Evolutionary conservation across 2,888 invertebrate species (phyloP), one percentile per base, ranked within the genome.

Genomic region (Limnephilus lunatus): DNA sequence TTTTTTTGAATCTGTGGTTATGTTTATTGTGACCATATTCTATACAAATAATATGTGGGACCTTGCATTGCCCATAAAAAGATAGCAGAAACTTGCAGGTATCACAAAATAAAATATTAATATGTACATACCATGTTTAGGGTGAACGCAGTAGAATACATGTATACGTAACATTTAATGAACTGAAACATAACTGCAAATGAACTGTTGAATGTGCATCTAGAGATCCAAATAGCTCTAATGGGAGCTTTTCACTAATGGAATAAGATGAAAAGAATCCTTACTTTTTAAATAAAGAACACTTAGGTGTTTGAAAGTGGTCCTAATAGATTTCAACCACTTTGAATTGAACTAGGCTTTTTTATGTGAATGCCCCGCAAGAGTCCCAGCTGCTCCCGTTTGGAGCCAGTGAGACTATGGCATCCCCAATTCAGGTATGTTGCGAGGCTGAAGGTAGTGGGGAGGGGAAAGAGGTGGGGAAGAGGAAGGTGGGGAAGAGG

Each of bases 1-100:
- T 44, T n/a, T 11, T 25, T 35, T 48, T 86, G 48, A n/a, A 30
- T 86, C 3, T 14, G 86, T 86, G 86, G 48, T 86, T 86, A 48
- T 86, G 11, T 86, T 44, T 35, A 86, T 86, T 86, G 86, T 86
- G 86, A 86, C 48, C 86, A 39, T 44, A 86, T 44, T 44, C 48
- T 44, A 86, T 48, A 44, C 35, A 48, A 39, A 85, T 48, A 11
- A 44, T n/a, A 86, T 30, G 86, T 48, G 44, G 9, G 12, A 44
- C 86, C 86, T 44, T n/a, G 30, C 86, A 44, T 44, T 48, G 48
- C 44, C 86, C 15, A 39, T 44, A 7, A 44, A n/a, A 2, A n/a
- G n/a, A n/a, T 44, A 30, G 44, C 44, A 44, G 44, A 86, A 44
- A n/a, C 30, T 48, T 44, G 86, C 86, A 86, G 86, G 86, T 48